Evolutionary conservation across 1,140 invertebrate species (phyloP), one percentile per base, ranked within the genome.

Genomic region (Trichomalopsis sarcophagae): DNA sequence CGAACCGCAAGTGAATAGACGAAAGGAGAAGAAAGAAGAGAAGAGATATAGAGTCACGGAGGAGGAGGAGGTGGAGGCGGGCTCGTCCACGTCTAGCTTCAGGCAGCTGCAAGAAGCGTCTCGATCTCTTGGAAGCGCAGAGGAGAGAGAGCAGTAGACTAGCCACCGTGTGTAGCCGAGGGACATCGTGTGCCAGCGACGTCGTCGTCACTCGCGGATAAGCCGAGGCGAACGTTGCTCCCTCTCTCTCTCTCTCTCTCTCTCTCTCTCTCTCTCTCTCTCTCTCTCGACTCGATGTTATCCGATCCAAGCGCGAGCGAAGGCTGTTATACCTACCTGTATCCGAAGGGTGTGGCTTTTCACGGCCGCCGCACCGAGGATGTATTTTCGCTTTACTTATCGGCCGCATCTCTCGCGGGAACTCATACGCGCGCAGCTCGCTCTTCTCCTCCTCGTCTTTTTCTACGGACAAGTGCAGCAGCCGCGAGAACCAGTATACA

Each of bases 261-360:
- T 27, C 14, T 86, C 62, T 36, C 9, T 50, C n/a, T 21, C 40
- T 68, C 17, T 11, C 21, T n/a, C 14, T 6, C 21, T 85, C 21
- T 47, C 1, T 27, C 27, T 68, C 62, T 6, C 27, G 33, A 17
- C 7, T 81, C 86, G 86, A 88, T 89, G 86, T 88, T 90, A 89
- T 89, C 87, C 88, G 87, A 87, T 88, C 87, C 33, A 36, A 36
- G 81, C 82, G 82, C 86, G 85, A 87, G 27, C 36, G 33, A 30
- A 40, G 76, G 27, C 27, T 27, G 27, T 27, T 73, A 21, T 82
- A 86, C 80, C 84, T 83, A 82, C 85, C 74, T 62, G n/a, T 83
- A 30, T 55, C 30, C 66, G 66, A 78, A 89, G 89, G 89, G 89
- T 88, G 88, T 90, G 88, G 89, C 87, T 83, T 85, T 85, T 87